Evolutionary conservation across 2,113 vertebrate genomes (phyloP).

Genomic region (Paradisaea rubra): DNA sequence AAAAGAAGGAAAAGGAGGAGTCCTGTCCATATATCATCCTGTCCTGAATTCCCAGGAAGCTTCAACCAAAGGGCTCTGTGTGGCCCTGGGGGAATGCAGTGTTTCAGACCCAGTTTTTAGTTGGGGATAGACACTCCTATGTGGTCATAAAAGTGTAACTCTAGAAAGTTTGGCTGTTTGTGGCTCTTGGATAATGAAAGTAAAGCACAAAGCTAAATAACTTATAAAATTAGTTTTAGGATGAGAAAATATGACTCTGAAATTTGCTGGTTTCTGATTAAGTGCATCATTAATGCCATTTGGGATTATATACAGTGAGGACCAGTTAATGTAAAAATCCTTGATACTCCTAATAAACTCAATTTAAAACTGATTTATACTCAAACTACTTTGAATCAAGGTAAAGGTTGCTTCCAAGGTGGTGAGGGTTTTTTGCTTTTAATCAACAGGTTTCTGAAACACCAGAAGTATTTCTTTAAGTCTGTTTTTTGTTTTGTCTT

Average conservation of each 20-base stretch:
- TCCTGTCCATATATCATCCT: neutral
- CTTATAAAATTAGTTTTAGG: neutral
- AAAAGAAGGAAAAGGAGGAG: neutral
- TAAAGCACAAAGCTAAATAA: neutral
- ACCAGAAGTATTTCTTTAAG: neutral
- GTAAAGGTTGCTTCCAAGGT: neutral
- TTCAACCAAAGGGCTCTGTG: fast-evolving
- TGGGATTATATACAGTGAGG: neutral
- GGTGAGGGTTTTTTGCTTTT: neutral
- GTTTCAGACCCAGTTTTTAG: neutral
- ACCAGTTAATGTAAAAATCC: neutral
- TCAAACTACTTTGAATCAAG: neutral
- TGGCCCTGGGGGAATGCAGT: too few relatives aligned
- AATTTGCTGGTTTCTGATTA: neutral
- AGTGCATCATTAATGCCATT: neutral
- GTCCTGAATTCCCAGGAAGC: neutral
- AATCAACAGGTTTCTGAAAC: neutral
- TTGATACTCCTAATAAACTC: neutral
- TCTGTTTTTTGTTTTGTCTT: neutral
- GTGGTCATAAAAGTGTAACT: neutral
- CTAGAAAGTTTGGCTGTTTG: neutral
- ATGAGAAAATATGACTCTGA: neutral
- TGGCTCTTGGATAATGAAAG: neutral
- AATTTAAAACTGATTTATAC: neutral
- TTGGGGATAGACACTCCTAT: neutral